A percentile compares a stretch with the other conserved stretches of the same genome.
Conservation (phyloP, 2,113 vertebrate species). For the Axis porcinus region DNA sequence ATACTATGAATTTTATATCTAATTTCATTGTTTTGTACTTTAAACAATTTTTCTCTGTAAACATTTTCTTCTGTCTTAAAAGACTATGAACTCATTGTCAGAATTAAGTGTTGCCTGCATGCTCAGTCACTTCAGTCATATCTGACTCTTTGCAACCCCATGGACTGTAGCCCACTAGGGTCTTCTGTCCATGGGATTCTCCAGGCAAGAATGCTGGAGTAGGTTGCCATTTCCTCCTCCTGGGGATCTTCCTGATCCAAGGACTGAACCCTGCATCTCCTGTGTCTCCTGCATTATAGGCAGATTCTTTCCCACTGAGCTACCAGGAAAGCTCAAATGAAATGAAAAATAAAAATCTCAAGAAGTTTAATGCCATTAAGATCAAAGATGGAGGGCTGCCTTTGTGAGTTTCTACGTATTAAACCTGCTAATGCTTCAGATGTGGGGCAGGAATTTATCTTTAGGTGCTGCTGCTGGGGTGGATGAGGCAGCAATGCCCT, state of each 20-base stretch:
- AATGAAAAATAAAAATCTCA: background rate
- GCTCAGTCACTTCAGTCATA: background rate
- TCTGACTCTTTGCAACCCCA: rapidly evolving
- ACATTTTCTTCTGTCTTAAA: background rate
- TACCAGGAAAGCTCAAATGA: background rate
- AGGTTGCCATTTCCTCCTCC: background rate
- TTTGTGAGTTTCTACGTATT: background rate
- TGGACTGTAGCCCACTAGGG: background rate
- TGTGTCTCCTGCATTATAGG: background rate
- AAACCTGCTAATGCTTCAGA: too few relatives aligned
- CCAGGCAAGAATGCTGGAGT: background rate
- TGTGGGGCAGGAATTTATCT: too few relatives aligned
- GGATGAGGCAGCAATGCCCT: rapidly evolving
- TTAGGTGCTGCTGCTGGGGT: background rate
- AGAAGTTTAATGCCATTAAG: background rate
- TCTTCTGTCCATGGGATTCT: background rate
- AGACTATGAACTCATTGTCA: background rate
- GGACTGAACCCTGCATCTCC: background rate
- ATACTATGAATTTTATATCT: background rate
- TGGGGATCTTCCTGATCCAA: background rate
- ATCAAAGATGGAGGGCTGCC: background rate
- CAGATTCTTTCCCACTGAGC: background rate
- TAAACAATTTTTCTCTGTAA: background rate
- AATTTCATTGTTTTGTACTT: background rate
- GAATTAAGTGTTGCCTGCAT: background rate